A percentile compares a stretch with the other conserved stretches of the same genome.
Evolutionary conservation across 2,797 vertebrate genomes (phyloP).

Genomic region (Uromys caudimaculatus): DNA sequence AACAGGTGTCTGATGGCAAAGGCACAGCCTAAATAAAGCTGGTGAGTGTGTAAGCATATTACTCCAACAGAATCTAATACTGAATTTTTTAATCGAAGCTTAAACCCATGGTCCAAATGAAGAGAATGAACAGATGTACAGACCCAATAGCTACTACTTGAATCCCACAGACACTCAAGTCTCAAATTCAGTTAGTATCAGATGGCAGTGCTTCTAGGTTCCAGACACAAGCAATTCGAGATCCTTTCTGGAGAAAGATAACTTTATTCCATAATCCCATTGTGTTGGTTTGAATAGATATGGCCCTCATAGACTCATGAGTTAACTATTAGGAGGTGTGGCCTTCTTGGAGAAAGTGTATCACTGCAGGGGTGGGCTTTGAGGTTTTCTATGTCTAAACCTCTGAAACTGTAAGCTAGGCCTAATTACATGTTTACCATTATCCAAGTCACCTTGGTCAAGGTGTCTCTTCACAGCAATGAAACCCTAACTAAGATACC

Average conservation of each 20-base stretch:
- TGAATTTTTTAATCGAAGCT: background rate
- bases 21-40: background rate
- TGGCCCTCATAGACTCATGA: too few species aligned
- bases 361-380: background rate
- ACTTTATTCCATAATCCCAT: background rate
- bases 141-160: background rate
- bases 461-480: background rate
- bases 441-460: background rate
- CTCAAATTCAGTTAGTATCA: background rate
- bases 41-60: background rate
- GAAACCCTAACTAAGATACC: background rate
- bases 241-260: background rate
- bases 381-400: background rate
- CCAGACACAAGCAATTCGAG: background rate
- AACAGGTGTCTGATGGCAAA: background rate
- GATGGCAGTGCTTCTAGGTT: background rate
- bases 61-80: background rate
- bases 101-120: background rate
- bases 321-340: too few species aligned
- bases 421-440: background rate
- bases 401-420: background rate
- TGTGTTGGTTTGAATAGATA: background rate
- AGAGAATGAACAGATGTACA: background rate
- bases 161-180: background rate
- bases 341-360: background rate